Evolutionary conservation across 2,888 invertebrate genomes (phyloP), one percentile per base, ranked within the genome.

Genomic region (Sturmia bella): DNA sequence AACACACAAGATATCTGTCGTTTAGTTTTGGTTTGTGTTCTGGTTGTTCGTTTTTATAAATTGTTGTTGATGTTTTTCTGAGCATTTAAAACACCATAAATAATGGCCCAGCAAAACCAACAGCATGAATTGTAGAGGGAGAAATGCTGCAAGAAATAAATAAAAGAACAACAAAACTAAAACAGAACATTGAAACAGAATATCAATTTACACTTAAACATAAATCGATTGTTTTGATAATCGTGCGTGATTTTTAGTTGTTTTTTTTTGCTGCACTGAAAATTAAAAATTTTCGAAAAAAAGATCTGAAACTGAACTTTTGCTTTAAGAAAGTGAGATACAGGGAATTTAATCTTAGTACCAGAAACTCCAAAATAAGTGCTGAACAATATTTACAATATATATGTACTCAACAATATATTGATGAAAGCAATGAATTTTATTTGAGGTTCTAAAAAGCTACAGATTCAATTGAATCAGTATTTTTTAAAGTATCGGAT

Each of bases 141-240:
- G 43, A 32, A 32, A 32, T 32, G 32, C 9, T 21, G 59, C 50
- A 50, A 24, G 21, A 24, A 24, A 50, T 12, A 50, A 41, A 9
- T 0, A 17, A 37, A 5, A 19, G 27, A 59, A 59, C n/a, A 37
- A 15, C 6, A 27, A 56, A 2, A 63, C 1, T 2, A 27, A 48
- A 13, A 61, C 1, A 37, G 61, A 75, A 69, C 78, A 54, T 79
- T 69, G 64, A 52, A 50, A 57, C 59, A 68, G 69, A 72, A 77
- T 84, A 84, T 84, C 84, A 84, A 84, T 84, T 84, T 84, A 84
- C 84, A 84, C 84, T 76, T 73, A 54, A 79, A 75, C 84, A 81
- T 79, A 81, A 81, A 84, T 84, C 84, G 84, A 84, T 84, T 75
- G 84, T 79, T 80, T 79, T 69, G 84, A 81, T 84, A 84, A 81